Conservation (phyloP, 2,888 invertebrate species). For the Gryllus longicercus region DNA sequence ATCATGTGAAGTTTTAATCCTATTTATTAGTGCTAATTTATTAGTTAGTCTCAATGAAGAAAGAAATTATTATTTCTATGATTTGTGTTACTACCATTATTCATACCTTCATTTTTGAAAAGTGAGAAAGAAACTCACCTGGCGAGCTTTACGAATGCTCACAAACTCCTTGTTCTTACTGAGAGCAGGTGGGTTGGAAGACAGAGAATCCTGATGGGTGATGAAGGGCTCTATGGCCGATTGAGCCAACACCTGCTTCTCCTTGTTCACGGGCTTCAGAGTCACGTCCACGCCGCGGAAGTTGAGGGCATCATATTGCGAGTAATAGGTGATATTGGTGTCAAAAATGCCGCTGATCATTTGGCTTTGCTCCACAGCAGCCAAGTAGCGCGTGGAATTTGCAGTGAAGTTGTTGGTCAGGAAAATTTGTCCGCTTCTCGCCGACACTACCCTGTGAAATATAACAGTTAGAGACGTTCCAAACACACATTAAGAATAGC, state of each 20-base stretch:
- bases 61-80: no score
- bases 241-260: background rate
- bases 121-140: background rate
- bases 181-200: background rate
- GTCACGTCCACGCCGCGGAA: background rate
- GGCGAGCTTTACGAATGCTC: background rate
- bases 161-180: background rate
- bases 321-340: background rate
- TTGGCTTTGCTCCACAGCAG: background rate
- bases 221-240: background rate
- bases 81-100: no score
- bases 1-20: no score
- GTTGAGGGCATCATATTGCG: background rate
- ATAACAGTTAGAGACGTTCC: no score
- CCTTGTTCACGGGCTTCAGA: background rate
- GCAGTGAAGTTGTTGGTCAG: background rate
- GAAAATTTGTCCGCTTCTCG: no score
- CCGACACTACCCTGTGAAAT: no score
- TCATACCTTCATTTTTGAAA: no score
- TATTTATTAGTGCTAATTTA: no score
- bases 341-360: background rate
- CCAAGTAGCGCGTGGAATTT: background rate
- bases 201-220: background rate
- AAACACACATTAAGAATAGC: no score
- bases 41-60: no score